These are phyloP conservation scores for Cynopterus sphinx DNA, from an alignment of 2,797 vertebrate genomes.

Conservation along the genomic window DNA sequence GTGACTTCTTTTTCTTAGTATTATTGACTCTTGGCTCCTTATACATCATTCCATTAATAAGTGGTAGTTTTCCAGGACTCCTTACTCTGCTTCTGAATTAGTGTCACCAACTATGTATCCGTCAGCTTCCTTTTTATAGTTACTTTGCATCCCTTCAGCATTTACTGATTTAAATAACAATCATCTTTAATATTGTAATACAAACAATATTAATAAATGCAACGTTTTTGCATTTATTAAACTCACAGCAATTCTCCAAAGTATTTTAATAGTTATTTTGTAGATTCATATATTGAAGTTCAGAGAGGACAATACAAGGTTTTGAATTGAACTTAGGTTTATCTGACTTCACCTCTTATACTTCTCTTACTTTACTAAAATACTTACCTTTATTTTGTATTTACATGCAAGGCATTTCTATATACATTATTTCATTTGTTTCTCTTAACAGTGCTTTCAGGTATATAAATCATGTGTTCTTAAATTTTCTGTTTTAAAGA, in stretches of 20 bases:
- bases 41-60: background rate
- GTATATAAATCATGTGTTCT: background rate
- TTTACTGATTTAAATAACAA: background rate
- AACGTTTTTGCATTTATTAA: background rate
- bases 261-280: background rate
- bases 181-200: background rate
- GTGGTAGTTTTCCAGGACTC: background rate
- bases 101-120: background rate
- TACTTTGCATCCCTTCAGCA: background rate
- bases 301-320: background rate
- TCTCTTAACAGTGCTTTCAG: background rate
- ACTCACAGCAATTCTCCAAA: background rate
- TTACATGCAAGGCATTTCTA: background rate
- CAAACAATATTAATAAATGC: no score
- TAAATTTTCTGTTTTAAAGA: background rate
- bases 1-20: background rate
- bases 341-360: background rate
- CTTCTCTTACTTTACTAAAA: background rate
- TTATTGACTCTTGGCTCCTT: background rate
- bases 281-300: background rate
- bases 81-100: background rate
- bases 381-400: background rate
- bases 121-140: background rate
- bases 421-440: background rate
- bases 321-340: background rate